These are phyloP conservation scores for Stigmatopora nigra DNA, from an alignment of 2,113 vertebrate species.

Conservation along the genomic window DNA sequence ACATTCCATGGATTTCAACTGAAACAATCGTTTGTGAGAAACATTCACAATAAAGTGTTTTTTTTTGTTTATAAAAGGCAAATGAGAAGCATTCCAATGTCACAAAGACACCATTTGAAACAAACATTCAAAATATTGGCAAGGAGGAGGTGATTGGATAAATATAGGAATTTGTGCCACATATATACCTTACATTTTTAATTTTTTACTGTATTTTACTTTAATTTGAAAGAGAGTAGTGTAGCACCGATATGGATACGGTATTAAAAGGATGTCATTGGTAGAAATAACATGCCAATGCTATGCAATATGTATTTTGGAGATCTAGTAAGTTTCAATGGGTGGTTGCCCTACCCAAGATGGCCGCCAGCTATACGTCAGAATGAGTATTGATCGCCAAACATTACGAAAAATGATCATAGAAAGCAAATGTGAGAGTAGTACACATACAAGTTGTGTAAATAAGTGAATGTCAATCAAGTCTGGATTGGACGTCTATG, in stretches of 20 bases:
- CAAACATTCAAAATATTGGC: conserved; percentile 45
- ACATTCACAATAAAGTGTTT: conserved; percentile 48
- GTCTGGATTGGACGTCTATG: too few species aligned
- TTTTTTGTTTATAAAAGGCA: neutral
- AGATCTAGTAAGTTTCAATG: too few species aligned
- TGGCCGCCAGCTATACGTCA: too few species aligned
- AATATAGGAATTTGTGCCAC: neutral
- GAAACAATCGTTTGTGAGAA: conserved; percentile 48
- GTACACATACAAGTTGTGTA: too few species aligned
- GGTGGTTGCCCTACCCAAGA: too few species aligned
- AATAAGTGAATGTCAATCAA: too few species aligned
- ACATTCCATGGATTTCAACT: conserved; percentile 53
- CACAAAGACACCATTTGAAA: neutral
- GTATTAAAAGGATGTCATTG: too few species aligned
- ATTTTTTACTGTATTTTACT: neutral
- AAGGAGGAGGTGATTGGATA: conserved; percentile 30
- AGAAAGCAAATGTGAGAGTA: too few species aligned
- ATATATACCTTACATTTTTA: neutral
- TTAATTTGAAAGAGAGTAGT: conserved; percentile 24
- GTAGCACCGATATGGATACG: neutral
- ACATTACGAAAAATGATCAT: too few species aligned
- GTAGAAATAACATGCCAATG: too few species aligned
- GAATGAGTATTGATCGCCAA: too few species aligned
- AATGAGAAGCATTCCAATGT: conserved; percentile 1
- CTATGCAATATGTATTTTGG: too few species aligned